phyloP scores from a whole-genome alignment of 2,888 invertebrate species.

The Gastrophysa polygoni region DNA sequence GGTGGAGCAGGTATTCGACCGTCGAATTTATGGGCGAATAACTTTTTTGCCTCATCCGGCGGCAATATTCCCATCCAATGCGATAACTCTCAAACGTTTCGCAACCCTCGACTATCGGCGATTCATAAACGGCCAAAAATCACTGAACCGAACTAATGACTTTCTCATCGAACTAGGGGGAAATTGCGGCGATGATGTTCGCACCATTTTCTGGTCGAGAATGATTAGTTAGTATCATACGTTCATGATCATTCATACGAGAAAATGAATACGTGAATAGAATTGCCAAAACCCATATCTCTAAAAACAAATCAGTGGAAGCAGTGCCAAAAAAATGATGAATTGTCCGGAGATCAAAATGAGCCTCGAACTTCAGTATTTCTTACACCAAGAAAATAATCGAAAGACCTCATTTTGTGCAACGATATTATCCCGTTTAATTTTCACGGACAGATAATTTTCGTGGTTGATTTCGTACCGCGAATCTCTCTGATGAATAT shows the following conservation, averaged over 20 bases:
- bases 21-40: conserved; percentile 34
- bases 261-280: no score
- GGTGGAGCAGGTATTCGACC: conserved; percentile 23
- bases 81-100: conserved; percentile 20
- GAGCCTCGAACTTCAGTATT: no score
- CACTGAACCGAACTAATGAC: conserved; percentile 14
- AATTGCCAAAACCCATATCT: no score
- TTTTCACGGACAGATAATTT: background rate
- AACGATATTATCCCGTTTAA: background rate
- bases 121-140: conserved; percentile 26
- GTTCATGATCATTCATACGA: no score
- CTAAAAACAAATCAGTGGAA: no score
- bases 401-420: background rate
- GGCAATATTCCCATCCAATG: conserved; percentile 18
- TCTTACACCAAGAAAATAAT: no score
- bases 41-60: conserved; percentile 29
- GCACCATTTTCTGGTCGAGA: no score
- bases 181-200: no score
- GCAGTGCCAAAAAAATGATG: no score
- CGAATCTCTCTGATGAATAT: background rate
- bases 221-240: no score
- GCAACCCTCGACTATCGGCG: conserved; percentile 18
- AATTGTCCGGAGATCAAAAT: no score
- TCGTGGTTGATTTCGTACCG: background rate
- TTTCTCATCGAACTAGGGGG: no score